phyloP scores from a whole-genome alignment of 2,888 invertebrate species.

The Archips crataeganus region DNA sequence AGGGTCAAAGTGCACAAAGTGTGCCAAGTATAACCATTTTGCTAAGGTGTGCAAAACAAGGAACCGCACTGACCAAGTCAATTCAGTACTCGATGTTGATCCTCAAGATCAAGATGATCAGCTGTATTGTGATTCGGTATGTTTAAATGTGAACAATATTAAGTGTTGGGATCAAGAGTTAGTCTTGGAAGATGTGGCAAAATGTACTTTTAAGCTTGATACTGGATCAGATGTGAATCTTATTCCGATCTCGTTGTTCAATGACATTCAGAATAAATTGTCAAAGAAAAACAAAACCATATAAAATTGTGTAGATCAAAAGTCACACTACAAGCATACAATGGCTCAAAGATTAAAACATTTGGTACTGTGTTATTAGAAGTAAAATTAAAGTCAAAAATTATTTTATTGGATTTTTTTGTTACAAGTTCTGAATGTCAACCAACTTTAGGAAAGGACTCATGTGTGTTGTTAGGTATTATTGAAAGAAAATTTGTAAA shows the following conservation, averaged over 20 bases:
- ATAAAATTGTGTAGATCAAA: not conserved
- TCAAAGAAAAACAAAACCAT: not conserved
- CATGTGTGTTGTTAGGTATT: not conserved
- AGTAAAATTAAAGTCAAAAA: not conserved
- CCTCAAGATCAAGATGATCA: not conserved
- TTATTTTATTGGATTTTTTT: not conserved
- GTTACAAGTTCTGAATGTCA: not conserved
- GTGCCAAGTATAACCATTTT: too few relatives aligned
- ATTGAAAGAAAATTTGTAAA: slow-evolving; percentile 6
- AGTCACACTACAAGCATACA: not conserved
- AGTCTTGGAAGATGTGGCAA: not conserved
- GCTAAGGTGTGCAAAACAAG: too few relatives aligned
- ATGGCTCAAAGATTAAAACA: slow-evolving; percentile 2
- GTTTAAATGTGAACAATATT: not conserved
- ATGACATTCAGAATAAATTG: not conserved
- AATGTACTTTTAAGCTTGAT: slow-evolving; percentile 4
- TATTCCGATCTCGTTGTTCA: not conserved
- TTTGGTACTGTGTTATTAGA: slow-evolving; percentile 7
- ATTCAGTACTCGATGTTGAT: not conserved
- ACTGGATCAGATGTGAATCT: slow-evolving; percentile 3
- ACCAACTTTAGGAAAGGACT: not conserved
- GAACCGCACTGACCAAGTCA: not conserved
- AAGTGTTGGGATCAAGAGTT: not conserved
- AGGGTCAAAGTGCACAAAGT: too few relatives aligned
- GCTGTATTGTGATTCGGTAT: not conserved